phyloP scores from a whole-genome alignment of 2,797 vertebrate species.

The Sebastes flavidus region DNA sequence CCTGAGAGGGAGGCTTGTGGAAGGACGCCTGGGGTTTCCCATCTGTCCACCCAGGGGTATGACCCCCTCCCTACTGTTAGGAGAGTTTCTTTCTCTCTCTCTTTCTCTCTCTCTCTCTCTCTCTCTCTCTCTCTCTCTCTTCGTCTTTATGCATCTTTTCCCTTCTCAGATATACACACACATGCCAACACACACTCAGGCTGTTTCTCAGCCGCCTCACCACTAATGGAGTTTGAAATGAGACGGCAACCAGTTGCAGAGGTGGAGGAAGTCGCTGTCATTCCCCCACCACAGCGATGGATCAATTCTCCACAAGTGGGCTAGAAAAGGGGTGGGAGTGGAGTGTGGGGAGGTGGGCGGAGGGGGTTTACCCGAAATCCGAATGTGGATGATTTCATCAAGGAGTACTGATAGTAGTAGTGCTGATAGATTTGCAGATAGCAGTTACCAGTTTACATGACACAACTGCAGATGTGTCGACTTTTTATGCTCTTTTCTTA shows the following conservation, averaged over 20 bases:
- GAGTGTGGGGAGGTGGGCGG: neutral
- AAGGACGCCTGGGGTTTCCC: constrained; percentile 66
- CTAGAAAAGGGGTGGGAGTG: neutral
- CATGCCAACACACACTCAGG: neutral
- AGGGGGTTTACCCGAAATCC: neutral
- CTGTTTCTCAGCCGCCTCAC: neutral
- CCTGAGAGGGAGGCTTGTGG: constrained; percentile 73
- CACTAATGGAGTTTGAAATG: constrained; percentile 64
- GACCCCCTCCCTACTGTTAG: constrained; percentile 45
- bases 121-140: neutral
- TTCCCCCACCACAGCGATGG: constrained; percentile 29
- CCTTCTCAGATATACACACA: neutral
- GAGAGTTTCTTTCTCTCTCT: constrained; percentile 4
- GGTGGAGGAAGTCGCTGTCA: constrained; percentile 58
- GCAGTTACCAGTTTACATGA: constrained; percentile 5
- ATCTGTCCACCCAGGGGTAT: constrained; percentile 60
- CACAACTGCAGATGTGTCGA: neutral
- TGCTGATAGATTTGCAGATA: constrained; percentile 9
- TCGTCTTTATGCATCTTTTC: neutral
- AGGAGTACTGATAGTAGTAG: neutral
- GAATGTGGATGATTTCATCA: constrained; percentile 7
- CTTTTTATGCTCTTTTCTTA: neutral
- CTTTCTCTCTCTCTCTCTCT: constrained; percentile 11
- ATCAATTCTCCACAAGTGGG: constrained; percentile 51
- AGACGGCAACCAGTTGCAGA: constrained; percentile 43